Conservation (phyloP, 2,888 invertebrate species). For the Drosophila robusta region DNA sequence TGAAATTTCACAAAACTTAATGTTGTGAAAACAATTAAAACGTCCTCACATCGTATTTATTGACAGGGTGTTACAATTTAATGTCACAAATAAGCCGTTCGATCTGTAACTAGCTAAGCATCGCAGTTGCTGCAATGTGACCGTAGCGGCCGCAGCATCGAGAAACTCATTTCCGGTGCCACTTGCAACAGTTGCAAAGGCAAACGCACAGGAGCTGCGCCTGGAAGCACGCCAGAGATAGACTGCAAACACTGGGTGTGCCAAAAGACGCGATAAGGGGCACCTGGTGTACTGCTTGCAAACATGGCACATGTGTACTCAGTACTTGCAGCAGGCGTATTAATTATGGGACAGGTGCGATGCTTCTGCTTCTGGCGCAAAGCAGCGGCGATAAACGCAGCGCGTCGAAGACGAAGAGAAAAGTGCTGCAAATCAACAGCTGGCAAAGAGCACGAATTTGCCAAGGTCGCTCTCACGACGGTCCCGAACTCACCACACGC, state of each 20-base stretch:
- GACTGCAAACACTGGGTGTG: not conserved
- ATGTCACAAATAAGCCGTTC: not conserved
- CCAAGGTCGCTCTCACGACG: constrained; percentile 16
- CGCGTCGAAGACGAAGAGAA: constrained; percentile 17
- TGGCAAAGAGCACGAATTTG: constrained; percentile 40
- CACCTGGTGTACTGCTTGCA: not conserved
- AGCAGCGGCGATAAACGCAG: constrained; percentile 35
- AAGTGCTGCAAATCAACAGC: constrained; percentile 45
- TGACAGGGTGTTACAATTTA: not conserved
- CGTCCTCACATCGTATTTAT: not conserved
- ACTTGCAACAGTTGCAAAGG: constrained; percentile 32
- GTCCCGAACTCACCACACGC: constrained; percentile 36
- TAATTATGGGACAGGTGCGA: constrained; percentile 44
- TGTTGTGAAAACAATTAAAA: no score
- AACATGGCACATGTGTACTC: not conserved
- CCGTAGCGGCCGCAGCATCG: constrained; percentile 20
- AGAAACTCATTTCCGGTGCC: constrained; percentile 46
- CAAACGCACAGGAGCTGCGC: constrained; percentile 8
- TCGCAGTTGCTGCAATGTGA: constrained; percentile 25
- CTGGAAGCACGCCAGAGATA: constrained; percentile 3
- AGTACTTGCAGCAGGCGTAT: constrained; percentile 28
- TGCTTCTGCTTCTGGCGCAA: constrained; percentile 19
- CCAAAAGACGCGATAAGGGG: not conserved
- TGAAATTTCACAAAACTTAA: no score
- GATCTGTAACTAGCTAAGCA: not conserved